Conservation (phyloP, 2,113 vertebrate species). For the Podocnemis expansa region DNA sequence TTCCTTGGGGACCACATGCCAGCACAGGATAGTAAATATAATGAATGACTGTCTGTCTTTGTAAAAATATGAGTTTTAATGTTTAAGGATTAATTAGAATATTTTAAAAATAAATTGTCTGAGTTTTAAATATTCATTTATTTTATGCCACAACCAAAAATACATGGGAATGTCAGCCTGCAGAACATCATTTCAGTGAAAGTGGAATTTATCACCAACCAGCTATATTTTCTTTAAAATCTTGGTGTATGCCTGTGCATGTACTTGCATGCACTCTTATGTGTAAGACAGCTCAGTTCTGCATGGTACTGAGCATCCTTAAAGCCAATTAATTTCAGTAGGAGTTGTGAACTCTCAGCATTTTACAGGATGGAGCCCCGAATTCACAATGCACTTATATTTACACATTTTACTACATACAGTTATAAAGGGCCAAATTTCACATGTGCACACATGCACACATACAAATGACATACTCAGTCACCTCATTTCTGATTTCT, state of each 20-base stretch:
- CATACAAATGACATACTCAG: not conserved
- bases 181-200: not conserved
- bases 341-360: not conserved
- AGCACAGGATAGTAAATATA: conserved; percentile 17
- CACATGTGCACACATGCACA: not conserved
- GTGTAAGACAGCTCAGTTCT: not conserved
- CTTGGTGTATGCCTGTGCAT: not conserved
- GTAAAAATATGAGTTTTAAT: not conserved
- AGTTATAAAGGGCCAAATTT: not conserved
- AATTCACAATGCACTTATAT: not conserved
- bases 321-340: conserved; percentile 8
- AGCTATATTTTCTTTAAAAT: not conserved
- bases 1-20: conserved; percentile 34
- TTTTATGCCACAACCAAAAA: not conserved
- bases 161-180: not conserved
- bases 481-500: not conserved
- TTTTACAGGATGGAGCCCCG: conserved; percentile 1
- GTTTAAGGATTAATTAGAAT: not conserved
- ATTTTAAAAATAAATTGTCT: conserved; percentile 3
- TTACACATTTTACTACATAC: not conserved
- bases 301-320: not conserved
- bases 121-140: conserved; percentile 1
- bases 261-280: not conserved
- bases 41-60: not conserved
- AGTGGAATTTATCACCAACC: not conserved